These are phyloP conservation scores for Typhlomys cinereus DNA, from an alignment of 2,113 vertebrate genomes.

Conservation along the genomic window DNA sequence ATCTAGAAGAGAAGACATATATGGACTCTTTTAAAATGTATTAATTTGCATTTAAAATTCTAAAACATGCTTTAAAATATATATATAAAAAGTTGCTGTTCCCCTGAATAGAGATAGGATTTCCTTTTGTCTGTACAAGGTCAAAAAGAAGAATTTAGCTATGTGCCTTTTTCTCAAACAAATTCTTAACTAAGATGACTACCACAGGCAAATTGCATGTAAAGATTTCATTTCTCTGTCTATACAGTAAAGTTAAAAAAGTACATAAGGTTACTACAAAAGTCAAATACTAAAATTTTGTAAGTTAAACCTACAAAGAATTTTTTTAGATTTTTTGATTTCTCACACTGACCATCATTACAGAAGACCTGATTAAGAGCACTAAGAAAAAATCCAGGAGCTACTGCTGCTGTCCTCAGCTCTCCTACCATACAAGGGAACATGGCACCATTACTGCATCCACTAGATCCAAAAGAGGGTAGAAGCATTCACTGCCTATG, in stretches of 20 bases:
- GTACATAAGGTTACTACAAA: neutral
- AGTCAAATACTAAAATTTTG: neutral
- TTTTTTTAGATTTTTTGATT: conserved; percentile 7
- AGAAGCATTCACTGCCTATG: too few relatives aligned
- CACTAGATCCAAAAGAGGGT: too few relatives aligned
- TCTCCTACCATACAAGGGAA: neutral
- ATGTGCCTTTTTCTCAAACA: neutral
- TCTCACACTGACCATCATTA: neutral
- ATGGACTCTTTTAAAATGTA: neutral
- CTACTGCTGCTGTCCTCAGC: neutral
- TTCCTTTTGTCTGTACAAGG: neutral
- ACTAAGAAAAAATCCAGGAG: neutral
- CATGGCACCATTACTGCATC: neutral
- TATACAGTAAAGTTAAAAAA: neutral
- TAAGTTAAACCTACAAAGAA: neutral
- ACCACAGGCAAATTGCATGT: neutral
- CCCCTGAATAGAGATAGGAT: neutral
- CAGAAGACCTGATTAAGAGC: neutral
- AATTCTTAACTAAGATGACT: neutral
- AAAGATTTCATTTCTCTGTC: neutral
- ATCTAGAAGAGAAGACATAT: conserved; percentile 79
- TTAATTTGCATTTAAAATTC: neutral
- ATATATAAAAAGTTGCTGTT: neutral
- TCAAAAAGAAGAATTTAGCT: neutral
- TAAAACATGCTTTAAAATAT: neutral